Conservation (phyloP, 2,113 vertebrate genomes). For the Uria lomvia region DNA sequence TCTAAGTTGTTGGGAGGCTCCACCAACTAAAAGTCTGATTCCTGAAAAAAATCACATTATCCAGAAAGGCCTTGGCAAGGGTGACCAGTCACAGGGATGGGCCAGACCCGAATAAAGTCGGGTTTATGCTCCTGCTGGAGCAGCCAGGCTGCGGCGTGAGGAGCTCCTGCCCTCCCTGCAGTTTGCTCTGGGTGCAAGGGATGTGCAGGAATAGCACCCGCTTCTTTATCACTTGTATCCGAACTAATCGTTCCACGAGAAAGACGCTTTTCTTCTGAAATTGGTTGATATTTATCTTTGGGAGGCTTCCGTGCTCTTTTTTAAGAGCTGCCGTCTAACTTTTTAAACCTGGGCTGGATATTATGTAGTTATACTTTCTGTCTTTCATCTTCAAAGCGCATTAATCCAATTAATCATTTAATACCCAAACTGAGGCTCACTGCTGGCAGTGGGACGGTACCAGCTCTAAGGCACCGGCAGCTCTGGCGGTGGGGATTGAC, state of each 20-base stretch:
- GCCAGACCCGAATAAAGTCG: background rate
- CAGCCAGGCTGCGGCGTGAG: background rate
- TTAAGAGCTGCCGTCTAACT: background rate
- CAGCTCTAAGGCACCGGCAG: rapidly evolving
- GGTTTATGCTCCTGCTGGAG: background rate
- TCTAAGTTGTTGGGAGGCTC: background rate
- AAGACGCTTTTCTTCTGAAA: background rate
- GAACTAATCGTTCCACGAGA: background rate
- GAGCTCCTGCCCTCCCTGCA: background rate
- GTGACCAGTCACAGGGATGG: background rate
- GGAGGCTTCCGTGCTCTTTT: background rate
- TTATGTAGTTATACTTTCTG: background rate
- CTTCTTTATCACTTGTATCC: background rate
- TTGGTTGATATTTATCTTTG: background rate
- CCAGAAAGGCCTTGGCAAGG: background rate
- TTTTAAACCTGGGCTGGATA: background rate
- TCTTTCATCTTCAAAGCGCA: background rate
- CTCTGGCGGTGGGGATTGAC: rapidly evolving
- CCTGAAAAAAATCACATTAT: background rate
- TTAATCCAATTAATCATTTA: background rate
- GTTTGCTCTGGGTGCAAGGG: background rate
- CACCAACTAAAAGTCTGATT: background rate
- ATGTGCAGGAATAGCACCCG: background rate
- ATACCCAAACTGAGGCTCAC: background rate
- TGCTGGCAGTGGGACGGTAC: background rate